Evolutionary conservation across 1,140 invertebrate genomes (phyloP).

Genomic region (Drosophila punjabiensis): DNA sequence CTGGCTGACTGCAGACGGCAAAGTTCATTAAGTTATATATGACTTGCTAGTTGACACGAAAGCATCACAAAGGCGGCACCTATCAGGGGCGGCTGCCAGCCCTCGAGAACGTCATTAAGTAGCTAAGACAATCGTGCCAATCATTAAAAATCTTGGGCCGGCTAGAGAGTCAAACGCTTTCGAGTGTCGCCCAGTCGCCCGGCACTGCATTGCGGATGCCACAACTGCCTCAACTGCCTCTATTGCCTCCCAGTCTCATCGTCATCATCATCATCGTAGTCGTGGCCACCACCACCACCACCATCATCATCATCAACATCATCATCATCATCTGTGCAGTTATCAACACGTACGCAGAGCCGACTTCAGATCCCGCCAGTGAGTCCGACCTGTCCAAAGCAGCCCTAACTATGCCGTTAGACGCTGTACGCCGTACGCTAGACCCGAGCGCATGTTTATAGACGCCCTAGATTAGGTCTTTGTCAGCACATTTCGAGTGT

Average conservation of each 20-base stretch:
- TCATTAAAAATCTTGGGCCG: constrained; percentile 77
- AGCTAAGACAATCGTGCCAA: constrained; percentile 83
- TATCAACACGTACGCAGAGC: constrained; percentile 41
- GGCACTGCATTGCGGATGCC: constrained; percentile 72
- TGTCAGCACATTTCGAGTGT: constrained; percentile 80
- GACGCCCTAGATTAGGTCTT: constrained; percentile 83
- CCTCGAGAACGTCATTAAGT: constrained; percentile 78
- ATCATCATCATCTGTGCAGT: constrained; percentile 64
- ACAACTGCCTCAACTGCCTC: constrained; percentile 1
- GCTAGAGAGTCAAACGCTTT: constrained; percentile 63
- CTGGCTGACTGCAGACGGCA: constrained; percentile 42
- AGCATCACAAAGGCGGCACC: constrained; percentile 54
- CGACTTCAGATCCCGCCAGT: constrained; percentile 20
- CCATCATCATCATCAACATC: constrained; percentile 6
- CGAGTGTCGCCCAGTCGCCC: constrained; percentile 35
- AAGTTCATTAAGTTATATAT: constrained; percentile 77
- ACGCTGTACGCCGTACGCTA: constrained; percentile 29
- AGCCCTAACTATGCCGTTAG: constrained; percentile 76
- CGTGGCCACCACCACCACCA: too few species aligned
- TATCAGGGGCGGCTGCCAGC: constrained; percentile 28
- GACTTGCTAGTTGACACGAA: constrained; percentile 74
- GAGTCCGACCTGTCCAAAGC: constrained; percentile 70
- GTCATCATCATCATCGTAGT: not conserved
- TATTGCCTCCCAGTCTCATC: constrained; percentile 11
- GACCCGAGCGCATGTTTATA: constrained; percentile 75